A percentile compares a stretch with the other conserved stretches of the same genome.
These are phyloP conservation scores for Amblyopsis rosae DNA, from an alignment of 2,113 vertebrate genomes.

Conservation along the genomic window DNA sequence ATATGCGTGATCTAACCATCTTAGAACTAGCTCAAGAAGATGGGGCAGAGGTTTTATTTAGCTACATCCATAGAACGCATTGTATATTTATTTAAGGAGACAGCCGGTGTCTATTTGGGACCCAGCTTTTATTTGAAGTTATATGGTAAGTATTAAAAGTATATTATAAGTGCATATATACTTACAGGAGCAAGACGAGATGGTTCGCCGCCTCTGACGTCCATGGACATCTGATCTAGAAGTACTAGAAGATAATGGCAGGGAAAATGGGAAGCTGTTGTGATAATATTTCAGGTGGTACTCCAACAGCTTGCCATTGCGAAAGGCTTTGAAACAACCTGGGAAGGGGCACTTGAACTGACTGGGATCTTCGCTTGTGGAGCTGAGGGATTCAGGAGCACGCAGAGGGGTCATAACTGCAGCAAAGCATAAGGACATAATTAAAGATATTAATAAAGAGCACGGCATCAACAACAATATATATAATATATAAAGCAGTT, in stretches of 20 bases:
- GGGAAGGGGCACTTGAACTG: conserved; percentile 53
- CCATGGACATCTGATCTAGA: conserved; percentile 20
- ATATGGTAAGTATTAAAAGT: no score
- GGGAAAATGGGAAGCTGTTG: conserved; percentile 43
- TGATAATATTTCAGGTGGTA: conserved; percentile 70
- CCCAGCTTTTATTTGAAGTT: no score
- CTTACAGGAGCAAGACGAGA: conserved; percentile 60
- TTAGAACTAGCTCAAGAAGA: no score
- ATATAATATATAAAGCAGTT: no score
- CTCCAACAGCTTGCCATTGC: conserved; percentile 45
- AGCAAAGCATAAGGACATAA: not conserved
- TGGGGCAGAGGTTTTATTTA: conserved; percentile 5
- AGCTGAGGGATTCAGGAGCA: conserved; percentile 27
- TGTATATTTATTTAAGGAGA: no score
- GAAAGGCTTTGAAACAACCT: conserved; percentile 49
- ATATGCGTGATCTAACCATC: no score
- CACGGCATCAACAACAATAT: no score
- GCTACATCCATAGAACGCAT: no score
- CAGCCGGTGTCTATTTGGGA: no score
- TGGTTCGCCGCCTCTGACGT: conserved; percentile 48
- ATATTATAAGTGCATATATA: not conserved
- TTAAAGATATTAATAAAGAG: no score
- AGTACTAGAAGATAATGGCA: not conserved
- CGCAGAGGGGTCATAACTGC: conserved; percentile 43
- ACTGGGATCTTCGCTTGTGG: conserved; percentile 43